phyloP scores from a whole-genome alignment of 2,888 invertebrate species.

The Baccha elongata region DNA sequence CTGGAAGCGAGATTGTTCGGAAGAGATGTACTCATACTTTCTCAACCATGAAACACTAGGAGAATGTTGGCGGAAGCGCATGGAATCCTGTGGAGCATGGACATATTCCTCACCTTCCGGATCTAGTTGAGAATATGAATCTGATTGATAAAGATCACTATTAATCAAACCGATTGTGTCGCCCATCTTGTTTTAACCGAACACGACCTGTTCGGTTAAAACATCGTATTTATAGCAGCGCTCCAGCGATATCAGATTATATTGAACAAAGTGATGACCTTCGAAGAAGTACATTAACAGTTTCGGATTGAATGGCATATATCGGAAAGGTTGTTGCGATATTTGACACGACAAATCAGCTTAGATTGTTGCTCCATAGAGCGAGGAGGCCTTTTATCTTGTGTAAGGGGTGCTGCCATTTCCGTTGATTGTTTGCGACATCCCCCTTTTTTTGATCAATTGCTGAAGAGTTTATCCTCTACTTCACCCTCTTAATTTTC shows the following conservation, averaged over 20 bases:
- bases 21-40: conserved; percentile 99
- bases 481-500: no score
- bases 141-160: conserved; percentile 94
- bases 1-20: conserved; percentile 98
- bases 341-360: conserved; percentile 96
- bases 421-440: conserved; percentile 88
- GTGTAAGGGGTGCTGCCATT: conserved; percentile 79
- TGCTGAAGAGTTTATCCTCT: no score
- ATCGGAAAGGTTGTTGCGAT: conserved; percentile 97
- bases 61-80: conserved; percentile 96
- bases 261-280: conserved; percentile 94
- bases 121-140: conserved; percentile 89
- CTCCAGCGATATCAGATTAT: conserved; percentile 97
- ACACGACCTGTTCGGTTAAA: conserved; percentile 97
- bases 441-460: no score
- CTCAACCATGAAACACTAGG: conserved; percentile 99
- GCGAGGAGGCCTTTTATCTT: conserved; percentile 76
- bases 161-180: conserved; percentile 98
- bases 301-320: conserved; percentile 99
- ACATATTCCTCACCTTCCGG: conserved; percentile 98
- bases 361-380: conserved; percentile 86
- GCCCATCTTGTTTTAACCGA: conserved; percentile 98
- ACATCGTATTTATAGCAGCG: conserved; percentile 98
- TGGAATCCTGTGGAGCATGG: conserved; percentile 92
- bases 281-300: conserved; percentile 99